Base-by-base conservation (phyloP, 1,140 invertebrate species). In the Aporrectodea caliginosa region DNA sequence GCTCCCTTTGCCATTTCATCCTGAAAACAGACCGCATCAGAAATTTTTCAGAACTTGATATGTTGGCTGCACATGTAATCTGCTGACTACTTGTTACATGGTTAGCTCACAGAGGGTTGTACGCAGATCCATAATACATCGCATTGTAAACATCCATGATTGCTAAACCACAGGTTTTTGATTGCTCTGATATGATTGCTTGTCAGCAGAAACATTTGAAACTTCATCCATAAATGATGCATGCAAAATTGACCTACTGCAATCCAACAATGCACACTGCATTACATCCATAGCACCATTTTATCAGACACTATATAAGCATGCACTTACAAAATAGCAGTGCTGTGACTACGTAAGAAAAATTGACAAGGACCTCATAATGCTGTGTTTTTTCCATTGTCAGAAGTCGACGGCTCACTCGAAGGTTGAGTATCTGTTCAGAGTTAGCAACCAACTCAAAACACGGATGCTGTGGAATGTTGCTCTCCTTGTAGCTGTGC, bases 321-420 rank as follows among this genome's bases (percentile, higher is more conserved):
- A n/a, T n/a, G n/a, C n/a, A n/a, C n/a, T n/a, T n/a, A n/a, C n/a
- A n/a, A n/a, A n/a, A n/a, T n/a, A n/a, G n/a, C n/a, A n/a, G n/a
- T n/a, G n/a, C n/a, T n/a, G n/a, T n/a, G n/a, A n/a, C n/a, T n/a
- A n/a, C n/a, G n/a, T n/a, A n/a, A n/a, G n/a, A n/a, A n/a, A n/a
- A n/a, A n/a, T n/a, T n/a, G n/a, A 72, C n/a, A 29, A 6, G n/a
- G 6, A 85, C 85, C 77, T 82, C 16, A 75, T 75, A 84, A 71
- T 87, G 83, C 30, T 80, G 86, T n/a, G 91, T 88, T 90, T 97
- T 98, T 88, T 93, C 91, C 88, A 94, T 95, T 0, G 95, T 96
- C 27, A 98, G 91, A 32, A 98, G 89, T 78, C 95, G 88, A 70
- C 96, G 89, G 27, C 94, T 93, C 0, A 95, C 93, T 80, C 92